These are phyloP conservation scores for Ficedula albicollis DNA, from an alignment of 2,797 vertebrate species.

Conservation along the genomic window DNA sequence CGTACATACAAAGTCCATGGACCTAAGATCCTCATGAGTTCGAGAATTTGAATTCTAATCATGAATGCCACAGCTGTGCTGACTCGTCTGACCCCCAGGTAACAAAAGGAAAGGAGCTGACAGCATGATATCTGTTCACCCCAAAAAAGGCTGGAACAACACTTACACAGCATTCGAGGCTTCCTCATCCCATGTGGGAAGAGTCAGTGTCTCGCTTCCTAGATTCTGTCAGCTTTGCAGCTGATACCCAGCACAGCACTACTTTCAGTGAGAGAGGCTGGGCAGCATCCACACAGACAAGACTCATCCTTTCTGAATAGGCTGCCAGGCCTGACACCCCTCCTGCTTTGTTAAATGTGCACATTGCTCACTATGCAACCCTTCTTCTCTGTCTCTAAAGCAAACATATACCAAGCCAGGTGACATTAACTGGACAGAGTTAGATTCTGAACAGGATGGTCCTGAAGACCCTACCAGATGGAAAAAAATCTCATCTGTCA, in stretches of 20 bases:
- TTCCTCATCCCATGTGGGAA: fast-evolving
- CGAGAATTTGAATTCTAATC: background rate
- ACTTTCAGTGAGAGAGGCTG: background rate
- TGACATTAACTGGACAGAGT: background rate
- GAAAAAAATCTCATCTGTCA: background rate
- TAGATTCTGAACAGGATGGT: background rate
- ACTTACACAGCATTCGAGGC: fast-evolving
- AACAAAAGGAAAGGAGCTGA: background rate
- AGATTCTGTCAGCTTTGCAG: background rate
- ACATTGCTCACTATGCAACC: background rate
- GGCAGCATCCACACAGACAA: background rate
- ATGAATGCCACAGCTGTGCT: background rate
- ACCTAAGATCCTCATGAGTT: background rate
- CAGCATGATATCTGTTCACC: background rate
- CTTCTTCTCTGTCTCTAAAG: background rate
- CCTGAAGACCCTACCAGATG: background rate
- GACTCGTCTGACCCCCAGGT: background rate
- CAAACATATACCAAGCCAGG: background rate
- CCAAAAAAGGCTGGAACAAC: background rate
- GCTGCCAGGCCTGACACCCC: background rate
- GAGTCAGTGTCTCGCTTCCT: background rate
- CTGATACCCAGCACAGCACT: background rate
- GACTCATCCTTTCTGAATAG: background rate
- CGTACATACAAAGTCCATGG: background rate
- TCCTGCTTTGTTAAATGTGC: background rate